phyloP scores from a whole-genome alignment of 1,140 invertebrate genomes.

The Formica exsecta region DNA sequence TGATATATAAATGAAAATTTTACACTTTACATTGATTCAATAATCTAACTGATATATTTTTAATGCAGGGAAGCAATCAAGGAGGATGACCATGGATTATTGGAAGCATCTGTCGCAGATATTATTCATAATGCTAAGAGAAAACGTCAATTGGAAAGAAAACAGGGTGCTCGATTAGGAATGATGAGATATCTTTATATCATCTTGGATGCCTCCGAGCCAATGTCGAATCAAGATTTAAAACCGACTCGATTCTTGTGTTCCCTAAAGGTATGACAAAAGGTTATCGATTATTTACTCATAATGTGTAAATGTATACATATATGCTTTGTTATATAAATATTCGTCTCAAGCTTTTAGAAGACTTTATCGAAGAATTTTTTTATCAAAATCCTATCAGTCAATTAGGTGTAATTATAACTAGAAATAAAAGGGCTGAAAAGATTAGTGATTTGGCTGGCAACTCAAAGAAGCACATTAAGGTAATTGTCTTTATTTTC shows the following conservation, averaged over 20 bases:
- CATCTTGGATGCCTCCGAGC: constrained; percentile 96
- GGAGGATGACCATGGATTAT: constrained; percentile 97
- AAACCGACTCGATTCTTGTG: constrained; percentile 97
- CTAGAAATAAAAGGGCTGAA: constrained; percentile 97
- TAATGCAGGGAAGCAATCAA: constrained; percentile 95
- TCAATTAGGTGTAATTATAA: constrained; percentile 96
- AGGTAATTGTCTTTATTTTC: constrained; percentile 83
- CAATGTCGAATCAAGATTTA: constrained; percentile 97
- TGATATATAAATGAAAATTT: too few relatives aligned
- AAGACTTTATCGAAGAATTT: constrained; percentile 98
- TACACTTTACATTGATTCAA: too few relatives aligned
- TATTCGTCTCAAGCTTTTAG: constrained; percentile 90
- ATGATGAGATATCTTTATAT: constrained; percentile 98
- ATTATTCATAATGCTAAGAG: constrained; percentile 96
- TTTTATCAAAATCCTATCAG: constrained; percentile 99
- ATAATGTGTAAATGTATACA: neutral
- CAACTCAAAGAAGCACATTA: constrained; percentile 93
- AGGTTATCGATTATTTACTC: neutral
- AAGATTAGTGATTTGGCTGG: constrained; percentile 96
- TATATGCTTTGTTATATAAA: constrained; percentile 53
- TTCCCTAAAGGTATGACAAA: constrained; percentile 91
- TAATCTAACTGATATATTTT: too few relatives aligned
- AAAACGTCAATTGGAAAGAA: constrained; percentile 91
- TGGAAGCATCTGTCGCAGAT: constrained; percentile 96
- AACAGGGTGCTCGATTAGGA: constrained; percentile 93